phyloP scores from a whole-genome alignment of 2,113 vertebrate species.

The Lonchura striata region DNA sequence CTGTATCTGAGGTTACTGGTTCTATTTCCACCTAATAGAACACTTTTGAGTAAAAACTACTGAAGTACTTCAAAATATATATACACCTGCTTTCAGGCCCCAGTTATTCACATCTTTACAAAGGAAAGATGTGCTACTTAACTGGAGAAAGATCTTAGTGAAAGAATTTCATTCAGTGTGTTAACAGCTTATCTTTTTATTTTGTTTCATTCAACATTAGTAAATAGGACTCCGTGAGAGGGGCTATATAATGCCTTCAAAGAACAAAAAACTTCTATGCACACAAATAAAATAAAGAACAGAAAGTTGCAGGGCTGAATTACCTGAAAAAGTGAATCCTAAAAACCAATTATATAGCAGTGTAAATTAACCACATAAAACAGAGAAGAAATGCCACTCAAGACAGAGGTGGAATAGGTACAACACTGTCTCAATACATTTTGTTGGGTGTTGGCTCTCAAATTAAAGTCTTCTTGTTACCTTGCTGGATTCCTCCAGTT shows the following conservation, averaged over 20 bases:
- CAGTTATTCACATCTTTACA: not conserved
- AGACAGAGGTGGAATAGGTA: not conserved
- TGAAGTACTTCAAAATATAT: not conserved
- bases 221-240: not conserved
- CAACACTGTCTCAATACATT: not conserved
- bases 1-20: not conserved
- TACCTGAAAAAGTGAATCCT: not conserved
- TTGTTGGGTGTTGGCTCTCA: not conserved
- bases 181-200: slow-evolving; percentile 42
- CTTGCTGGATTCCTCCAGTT: slow-evolving; percentile 93
- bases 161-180: slow-evolving; percentile 49
- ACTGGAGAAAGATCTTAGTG: not conserved
- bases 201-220: slow-evolving; percentile 43
- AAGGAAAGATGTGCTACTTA: not conserved
- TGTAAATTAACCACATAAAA: not conserved
- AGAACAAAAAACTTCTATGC: not conserved
- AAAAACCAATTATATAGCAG: not conserved
- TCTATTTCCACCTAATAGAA: not conserved
- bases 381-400: not conserved
- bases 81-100: not conserved
- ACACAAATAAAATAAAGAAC: not conserved
- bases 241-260: not conserved
- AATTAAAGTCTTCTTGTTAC: slow-evolving; percentile 69
- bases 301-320: not conserved
- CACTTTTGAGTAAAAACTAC: not conserved